These are phyloP conservation scores for Sebastes schlegelii DNA, from an alignment of 2,113 vertebrate species.

Conservation along the genomic window DNA sequence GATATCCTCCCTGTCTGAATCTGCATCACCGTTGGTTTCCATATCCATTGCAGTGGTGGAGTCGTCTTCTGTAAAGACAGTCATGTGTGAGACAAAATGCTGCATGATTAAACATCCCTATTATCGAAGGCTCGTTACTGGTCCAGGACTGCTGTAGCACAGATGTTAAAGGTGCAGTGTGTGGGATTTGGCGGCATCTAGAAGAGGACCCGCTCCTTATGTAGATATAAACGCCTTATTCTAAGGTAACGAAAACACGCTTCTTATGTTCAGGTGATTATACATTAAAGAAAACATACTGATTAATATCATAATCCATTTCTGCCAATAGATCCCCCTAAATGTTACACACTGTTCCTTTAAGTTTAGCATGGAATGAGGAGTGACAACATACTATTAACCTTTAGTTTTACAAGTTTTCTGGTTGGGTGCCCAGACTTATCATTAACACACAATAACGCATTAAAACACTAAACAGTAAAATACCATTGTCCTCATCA, in stretches of 20 bases:
- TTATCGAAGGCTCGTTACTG: not conserved
- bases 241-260: too few relatives aligned
- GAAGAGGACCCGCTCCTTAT: too few relatives aligned
- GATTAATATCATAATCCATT: too few relatives aligned
- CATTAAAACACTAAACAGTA: not conserved
- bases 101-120: not conserved
- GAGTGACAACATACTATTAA: not conserved
- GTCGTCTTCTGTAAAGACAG: slow-evolving; percentile 51
- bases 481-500: slow-evolving; percentile 73
- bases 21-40: slow-evolving; percentile 41
- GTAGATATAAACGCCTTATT: too few relatives aligned
- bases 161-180: not conserved
- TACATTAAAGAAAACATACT: too few relatives aligned
- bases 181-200: too few relatives aligned
- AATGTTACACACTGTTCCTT: too few relatives aligned
- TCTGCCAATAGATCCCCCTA: too few relatives aligned
- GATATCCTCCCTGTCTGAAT: slow-evolving; percentile 77
- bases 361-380: not conserved
- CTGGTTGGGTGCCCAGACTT: not conserved
- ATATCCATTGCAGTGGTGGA: slow-evolving; percentile 4
- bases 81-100: not conserved
- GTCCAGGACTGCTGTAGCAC: not conserved
- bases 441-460: not conserved
- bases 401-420: not conserved
- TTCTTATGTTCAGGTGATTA: too few relatives aligned